A percentile compares a stretch with the other conserved stretches of the same genome.
phyloP scores from a whole-genome alignment of 2,888 invertebrate species.

The Pseudococcus viburni region DNA sequence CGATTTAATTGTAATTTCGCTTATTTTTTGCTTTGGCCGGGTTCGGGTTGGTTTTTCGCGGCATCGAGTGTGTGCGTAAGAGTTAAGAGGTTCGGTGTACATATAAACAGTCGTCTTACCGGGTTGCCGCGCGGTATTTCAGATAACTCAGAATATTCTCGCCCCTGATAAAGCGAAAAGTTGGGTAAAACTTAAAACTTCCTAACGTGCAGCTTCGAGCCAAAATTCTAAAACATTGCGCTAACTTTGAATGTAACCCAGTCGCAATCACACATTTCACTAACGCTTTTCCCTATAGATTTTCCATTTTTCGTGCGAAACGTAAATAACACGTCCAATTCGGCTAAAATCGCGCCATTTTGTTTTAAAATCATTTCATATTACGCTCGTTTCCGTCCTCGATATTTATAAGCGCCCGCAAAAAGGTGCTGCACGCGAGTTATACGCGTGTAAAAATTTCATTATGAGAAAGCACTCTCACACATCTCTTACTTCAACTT shows the following conservation, averaged over 20 bases:
- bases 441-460: slow-evolving; percentile 26
- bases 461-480: slow-evolving; percentile 25
- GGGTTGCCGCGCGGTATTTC: not conserved
- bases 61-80: not conserved
- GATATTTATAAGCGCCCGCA: slow-evolving; percentile 27
- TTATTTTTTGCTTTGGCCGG: not conserved
- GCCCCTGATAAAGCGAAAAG: slow-evolving; percentile 34
- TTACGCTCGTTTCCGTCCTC: slow-evolving; percentile 29
- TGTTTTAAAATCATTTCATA: slow-evolving; percentile 40
- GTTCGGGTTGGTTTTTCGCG: too few species aligned
- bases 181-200: slow-evolving; percentile 36
- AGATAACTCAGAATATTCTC: slow-evolving; percentile 37
- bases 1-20: slow-evolving; percentile 42
- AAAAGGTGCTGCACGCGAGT: not conserved
- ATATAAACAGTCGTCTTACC: slow-evolving; percentile 21
- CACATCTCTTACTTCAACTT: slow-evolving; percentile 9
- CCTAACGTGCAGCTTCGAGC: slow-evolving; percentile 42
- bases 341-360: slow-evolving; percentile 36
- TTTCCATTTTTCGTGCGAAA: slow-evolving; percentile 43
- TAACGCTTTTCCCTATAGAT: slow-evolving; percentile 30
- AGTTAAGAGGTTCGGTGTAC: slow-evolving; percentile 12
- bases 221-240: slow-evolving; percentile 34
- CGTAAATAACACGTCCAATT: slow-evolving; percentile 35
- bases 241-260: slow-evolving; percentile 25
- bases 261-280: slow-evolving; percentile 35